Evolutionary conservation across 2,888 invertebrate species (phyloP), one percentile per base, ranked within the genome.

Genomic region (Gonocerus acuteangulatus): DNA sequence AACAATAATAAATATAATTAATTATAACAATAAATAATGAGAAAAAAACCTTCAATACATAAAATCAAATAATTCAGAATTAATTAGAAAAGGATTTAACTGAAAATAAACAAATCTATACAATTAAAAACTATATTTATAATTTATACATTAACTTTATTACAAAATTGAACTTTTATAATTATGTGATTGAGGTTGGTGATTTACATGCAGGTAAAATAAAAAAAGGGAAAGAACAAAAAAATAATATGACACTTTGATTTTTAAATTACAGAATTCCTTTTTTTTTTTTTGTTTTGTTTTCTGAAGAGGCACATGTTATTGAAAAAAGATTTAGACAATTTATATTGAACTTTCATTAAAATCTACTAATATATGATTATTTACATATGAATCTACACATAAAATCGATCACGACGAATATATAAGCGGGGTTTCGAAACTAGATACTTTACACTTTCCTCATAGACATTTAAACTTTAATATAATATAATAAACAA

Each of bases 81-180:
- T 13, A 48, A 23, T 49, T 13, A 49, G 39, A 52, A 52, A 48
- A 54, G 39, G 42, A 39, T 39, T 22, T 39, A 54, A 42, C 54
- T 47, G 47, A 54, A 54, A 54, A 54, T 54, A 54, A 54, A 54
- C 39, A 39, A 54, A 39, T 42, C 54, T 54, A 54, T 54, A 54
- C 36, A 54, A 54, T 54, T 54, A 54, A 54, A 54, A 54, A 54
- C 54, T 54, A 54, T 54, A 54, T 54, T 54, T 54, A 54, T 54
- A 54, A 54, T 54, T 54, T 54, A 54, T 54, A 54, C 54, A 54
- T 39, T 54, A 34, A 54, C 54, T 54, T 54, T 54, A 54, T 54
- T 54, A 54, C 54, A 54, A 54, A 54, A 54, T 54, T 54, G 13
- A 54, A 42, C 42, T 54, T 54, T 22, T 15, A 54, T 39, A 54